Evolutionary conservation across 2,888 invertebrate genomes (phyloP), one percentile per base, ranked within the genome.

Genomic region (Eupithecia pulchellata): DNA sequence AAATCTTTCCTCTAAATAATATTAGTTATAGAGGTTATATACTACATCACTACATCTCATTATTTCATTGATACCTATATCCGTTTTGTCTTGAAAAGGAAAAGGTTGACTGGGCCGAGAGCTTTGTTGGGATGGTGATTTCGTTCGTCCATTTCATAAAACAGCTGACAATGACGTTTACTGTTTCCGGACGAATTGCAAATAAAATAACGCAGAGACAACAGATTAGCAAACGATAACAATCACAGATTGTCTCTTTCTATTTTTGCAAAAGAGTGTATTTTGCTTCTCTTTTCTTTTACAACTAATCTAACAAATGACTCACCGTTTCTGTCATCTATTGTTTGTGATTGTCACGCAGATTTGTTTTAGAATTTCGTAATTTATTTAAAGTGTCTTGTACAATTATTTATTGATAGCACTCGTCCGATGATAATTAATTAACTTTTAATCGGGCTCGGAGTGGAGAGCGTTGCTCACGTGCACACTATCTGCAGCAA

Each of bases 401-500:
- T 20, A n/a, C 42, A 42, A 47, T 47, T 47, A 47, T 47, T 47
- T 47, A 52, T 25, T 4, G 52, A 25, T 52, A 25, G 20, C 25
- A 11, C 20, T 52, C 11, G 47, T 25, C 25, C 13, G 25, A 20
- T 52, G 9, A n/a, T n/a, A 25, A 52, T 11, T 52, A 25, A 25
- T 52, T 52, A 20, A 52, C 47, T 47, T 47, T 4, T 52, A 52
- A 25, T 52, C 11, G 20, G 4, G 25, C 52, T 20, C 11, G 52
- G 25, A 52, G 52, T 25, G 52, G 25, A 52, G 52, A 52, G 25
- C 52, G 25, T 20, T 52, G 52, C 79, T 82, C 89, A 85, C 89
- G 89, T 88, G 91, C 80, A 76, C 72, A 47, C 76, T 72, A 60
- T 30, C 58, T 30, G 30, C 30, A 58, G n/a, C 9, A 75, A 80